These are phyloP conservation scores for Drymonia ruficornis DNA, from an alignment of 2,888 invertebrate genomes.

Conservation along the genomic window DNA sequence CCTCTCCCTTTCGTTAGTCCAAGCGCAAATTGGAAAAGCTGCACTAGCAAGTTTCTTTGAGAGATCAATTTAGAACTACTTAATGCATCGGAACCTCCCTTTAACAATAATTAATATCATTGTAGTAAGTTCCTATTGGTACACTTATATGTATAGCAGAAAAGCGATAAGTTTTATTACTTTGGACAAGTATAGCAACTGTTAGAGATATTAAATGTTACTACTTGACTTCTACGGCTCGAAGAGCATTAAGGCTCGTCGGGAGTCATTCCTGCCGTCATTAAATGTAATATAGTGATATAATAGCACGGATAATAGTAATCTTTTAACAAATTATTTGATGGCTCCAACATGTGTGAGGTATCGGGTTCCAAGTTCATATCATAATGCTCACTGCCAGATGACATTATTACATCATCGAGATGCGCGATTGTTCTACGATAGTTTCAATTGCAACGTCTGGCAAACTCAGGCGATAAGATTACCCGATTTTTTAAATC, in stretches of 20 bases:
- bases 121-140: not conserved
- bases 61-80: conserved; percentile 21
- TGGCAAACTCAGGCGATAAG: not conserved
- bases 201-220: no score
- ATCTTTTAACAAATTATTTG: not conserved
- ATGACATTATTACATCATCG: conserved; percentile 4
- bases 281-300: no score
- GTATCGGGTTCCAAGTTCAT: not conserved
- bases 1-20: conserved; percentile 24
- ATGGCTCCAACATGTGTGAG: conserved; percentile 5
- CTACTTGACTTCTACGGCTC: no score
- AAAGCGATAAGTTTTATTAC: not conserved
- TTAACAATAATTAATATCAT: not conserved
- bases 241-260: no score
- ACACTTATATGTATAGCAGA: not conserved
- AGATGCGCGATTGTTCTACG: not conserved
- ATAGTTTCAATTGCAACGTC: not conserved
- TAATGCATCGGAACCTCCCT: not conserved
- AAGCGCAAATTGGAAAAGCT: conserved; percentile 31
- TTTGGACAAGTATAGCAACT: no score
- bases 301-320: not conserved
- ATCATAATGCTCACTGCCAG: conserved; percentile 2
- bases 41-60: conserved; percentile 24
- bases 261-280: no score
- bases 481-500: no score